phyloP scores from a whole-genome alignment of 1,140 invertebrate genomes.

The Homarus americanus region DNA sequence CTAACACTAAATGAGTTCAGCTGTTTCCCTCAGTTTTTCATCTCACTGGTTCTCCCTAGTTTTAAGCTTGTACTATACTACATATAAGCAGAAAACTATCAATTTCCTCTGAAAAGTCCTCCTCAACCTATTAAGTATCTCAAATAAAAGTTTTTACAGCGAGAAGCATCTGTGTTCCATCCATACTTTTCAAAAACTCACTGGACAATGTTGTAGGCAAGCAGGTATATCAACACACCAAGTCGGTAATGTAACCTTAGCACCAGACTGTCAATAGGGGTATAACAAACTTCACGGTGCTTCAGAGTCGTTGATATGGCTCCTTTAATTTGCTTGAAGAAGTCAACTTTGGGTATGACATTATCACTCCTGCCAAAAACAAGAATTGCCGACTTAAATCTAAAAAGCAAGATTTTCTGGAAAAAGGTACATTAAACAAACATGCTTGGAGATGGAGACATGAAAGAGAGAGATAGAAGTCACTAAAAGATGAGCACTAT shows the following conservation, averaged over 20 bases:
- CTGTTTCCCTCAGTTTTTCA: background rate
- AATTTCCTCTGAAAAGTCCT: no score
- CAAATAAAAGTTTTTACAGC: background rate
- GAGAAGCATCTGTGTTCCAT: background rate
- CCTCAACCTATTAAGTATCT: no score
- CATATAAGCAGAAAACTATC: background rate
- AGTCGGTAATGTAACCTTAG: background rate
- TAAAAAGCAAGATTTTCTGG: background rate
- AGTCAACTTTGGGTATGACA: background rate
- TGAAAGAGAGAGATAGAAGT: background rate
- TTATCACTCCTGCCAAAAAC: background rate
- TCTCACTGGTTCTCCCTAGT: background rate
- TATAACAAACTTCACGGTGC: background rate
- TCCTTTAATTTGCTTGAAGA: background rate
- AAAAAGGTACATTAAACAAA: background rate
- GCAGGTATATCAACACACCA: background rate
- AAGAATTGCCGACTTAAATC: background rate
- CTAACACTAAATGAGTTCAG: background rate
- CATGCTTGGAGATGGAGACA: background rate
- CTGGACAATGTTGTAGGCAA: background rate
- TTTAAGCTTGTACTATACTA: background rate
- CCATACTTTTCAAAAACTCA: background rate
- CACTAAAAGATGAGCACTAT: no score
- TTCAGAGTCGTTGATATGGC: background rate
- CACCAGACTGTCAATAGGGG: background rate